A percentile compares a stretch with the other conserved stretches of the same genome.
These are phyloP conservation scores for Saxidomus purpurata DNA, from an alignment of 1,140 invertebrate genomes.

Conservation along the genomic window DNA sequence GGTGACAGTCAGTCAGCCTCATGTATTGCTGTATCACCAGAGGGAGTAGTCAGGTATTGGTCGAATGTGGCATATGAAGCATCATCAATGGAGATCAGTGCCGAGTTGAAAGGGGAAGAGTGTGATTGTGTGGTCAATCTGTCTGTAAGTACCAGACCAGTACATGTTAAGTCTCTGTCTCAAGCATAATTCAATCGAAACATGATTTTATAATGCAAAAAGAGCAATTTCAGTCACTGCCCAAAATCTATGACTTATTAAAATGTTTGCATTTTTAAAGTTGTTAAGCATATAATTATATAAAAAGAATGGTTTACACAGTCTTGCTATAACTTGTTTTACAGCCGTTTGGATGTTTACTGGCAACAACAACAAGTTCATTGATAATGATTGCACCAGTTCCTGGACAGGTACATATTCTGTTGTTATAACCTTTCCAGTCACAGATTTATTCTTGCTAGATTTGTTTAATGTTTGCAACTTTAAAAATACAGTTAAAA, in stretches of 20 bases:
- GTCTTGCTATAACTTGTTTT: constrained; percentile 86
- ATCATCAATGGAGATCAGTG: constrained; percentile 93
- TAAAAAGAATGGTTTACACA: no score
- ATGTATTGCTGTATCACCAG: constrained; percentile 95
- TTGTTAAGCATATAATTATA: no score
- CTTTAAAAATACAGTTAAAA: no score
- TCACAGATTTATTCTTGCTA: no score
- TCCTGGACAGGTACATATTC: constrained; percentile 88
- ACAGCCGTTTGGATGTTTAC: constrained; percentile 92
- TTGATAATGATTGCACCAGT: constrained; percentile 90
- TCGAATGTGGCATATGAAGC: constrained; percentile 95
- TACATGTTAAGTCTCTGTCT: no score
- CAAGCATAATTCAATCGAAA: no score
- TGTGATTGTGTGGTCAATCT: constrained; percentile 88
- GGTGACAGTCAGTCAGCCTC: constrained; percentile 92
- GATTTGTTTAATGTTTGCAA: no score
- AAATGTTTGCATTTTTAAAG: no score
- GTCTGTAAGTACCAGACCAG: constrained; percentile 71
- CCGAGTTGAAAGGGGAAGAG: constrained; percentile 93
- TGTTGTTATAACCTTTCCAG: no score
- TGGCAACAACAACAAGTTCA: constrained; percentile 96
- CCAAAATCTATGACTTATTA: no score
- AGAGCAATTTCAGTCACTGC: no score
- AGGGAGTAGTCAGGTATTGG: constrained; percentile 97
- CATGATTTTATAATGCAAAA: no score